These are phyloP conservation scores for Cydia strobilella DNA, from an alignment of 1,140 invertebrate genomes.

Conservation along the genomic window DNA sequence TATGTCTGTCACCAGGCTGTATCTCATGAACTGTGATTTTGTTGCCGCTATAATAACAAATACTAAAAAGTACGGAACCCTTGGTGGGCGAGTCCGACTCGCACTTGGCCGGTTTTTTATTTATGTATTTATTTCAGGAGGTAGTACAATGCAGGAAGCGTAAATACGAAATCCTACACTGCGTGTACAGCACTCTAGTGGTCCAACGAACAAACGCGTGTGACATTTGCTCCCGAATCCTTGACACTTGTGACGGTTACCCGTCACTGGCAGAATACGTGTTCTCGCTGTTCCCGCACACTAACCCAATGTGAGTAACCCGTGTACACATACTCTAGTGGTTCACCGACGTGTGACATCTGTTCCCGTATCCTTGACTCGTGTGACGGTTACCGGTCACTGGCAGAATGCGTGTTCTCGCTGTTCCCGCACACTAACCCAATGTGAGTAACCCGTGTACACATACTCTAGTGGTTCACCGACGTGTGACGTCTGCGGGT, in stretches of 20 bases:
- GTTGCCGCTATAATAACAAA: no score
- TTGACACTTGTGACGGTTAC: slow-evolving; percentile 40
- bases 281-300: slow-evolving; percentile 59
- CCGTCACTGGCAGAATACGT: slow-evolving; percentile 47
- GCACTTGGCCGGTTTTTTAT: no score
- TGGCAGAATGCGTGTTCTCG: slow-evolving; percentile 49
- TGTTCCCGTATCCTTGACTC: slow-evolving; percentile 44
- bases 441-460: background rate
- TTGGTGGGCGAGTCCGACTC: no score
- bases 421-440: slow-evolving; percentile 54
- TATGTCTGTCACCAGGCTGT: no score
- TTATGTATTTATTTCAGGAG: slow-evolving; percentile 42
- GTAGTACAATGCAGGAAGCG: slow-evolving; percentile 37
- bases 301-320: background rate
- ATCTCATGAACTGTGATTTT: no score
- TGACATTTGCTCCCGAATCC: slow-evolving; percentile 46
- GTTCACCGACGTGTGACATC: slow-evolving; percentile 47
- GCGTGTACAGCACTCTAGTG: slow-evolving; percentile 37
- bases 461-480: no score
- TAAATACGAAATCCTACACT: slow-evolving; percentile 36
- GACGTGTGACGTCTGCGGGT: no score
- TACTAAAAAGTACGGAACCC: no score
- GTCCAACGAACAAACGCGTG: slow-evolving; percentile 42
- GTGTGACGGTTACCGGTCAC: slow-evolving; percentile 41
- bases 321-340: slow-evolving; percentile 25